Evolutionary conservation across 2,797 vertebrate genomes (phyloP), one percentile per base, ranked within the genome.

Genomic region (Sebastes trivittatus): DNA sequence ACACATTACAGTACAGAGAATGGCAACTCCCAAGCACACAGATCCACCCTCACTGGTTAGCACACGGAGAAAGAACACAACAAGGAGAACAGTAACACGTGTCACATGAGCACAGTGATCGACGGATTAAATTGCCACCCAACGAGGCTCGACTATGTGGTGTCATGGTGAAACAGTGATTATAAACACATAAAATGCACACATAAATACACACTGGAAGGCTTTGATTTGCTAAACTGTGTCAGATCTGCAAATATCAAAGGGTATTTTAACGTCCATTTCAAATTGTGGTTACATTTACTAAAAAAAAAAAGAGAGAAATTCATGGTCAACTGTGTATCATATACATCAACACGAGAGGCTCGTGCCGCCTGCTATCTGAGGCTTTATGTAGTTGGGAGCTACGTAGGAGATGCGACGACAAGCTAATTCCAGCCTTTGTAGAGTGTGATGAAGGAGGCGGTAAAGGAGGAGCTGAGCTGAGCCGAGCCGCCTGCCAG

Each of bases 1-100:
- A 98, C 96, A 98, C 96, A 95, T 95, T 97, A 94, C 92, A 93
- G 96, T 98, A 95, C 94, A 94, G 29, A 94, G 91, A 95, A 94
- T 94, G 94, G 92, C 92, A 93, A 94, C 93, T 94, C 92, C 94
- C 93, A 94, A 94, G 94, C 94, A 95, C 93, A 95, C 94, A 93
- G 88, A 94, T 90, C 87, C 91, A 93, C 90, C 94, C 91, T 93
- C 88, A 92, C 92, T 94, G 92, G 94, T 95, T 95, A 95, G 94
- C 94, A 95, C 95, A 95, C 58, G 29, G 81, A 95, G 93, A 94
- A 94, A 90, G 88, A 94, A 94, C 90, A 94, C 91, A 91, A 94
- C 92, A 67, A 92, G 87, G 89, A 93, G 77, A 92, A 94, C 92
- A 80, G 84, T 91, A 91, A 95, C 93, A 94, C 88, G 34, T 83